Conservation (phyloP, 2,888 invertebrate genomes). For the Tillus elongatus region DNA sequence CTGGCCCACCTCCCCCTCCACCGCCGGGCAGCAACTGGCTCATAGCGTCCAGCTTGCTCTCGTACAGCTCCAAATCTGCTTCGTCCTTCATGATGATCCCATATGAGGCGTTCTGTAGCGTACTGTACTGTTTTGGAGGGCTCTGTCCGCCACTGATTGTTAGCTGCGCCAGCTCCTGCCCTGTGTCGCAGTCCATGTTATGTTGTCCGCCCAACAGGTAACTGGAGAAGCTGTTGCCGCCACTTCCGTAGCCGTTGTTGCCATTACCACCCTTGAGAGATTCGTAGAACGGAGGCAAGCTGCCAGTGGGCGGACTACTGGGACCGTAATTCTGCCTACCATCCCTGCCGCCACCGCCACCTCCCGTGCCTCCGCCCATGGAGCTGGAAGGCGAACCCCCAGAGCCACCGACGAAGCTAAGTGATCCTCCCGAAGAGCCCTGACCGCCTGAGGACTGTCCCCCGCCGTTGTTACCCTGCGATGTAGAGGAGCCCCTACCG, state of each 20-base stretch:
- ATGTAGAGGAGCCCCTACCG: conserved; percentile 54
- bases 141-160: conserved; percentile 45
- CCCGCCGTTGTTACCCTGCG: conserved; percentile 41
- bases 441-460: conserved; percentile 32
- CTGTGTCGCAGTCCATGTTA: conserved; percentile 69
- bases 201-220: conserved; percentile 62
- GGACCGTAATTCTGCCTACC: conserved; percentile 81
- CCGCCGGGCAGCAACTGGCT: conserved; percentile 51
- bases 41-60: conserved; percentile 61
- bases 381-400: conserved; percentile 51
- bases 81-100: conserved; percentile 73
- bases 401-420: conserved; percentile 33
- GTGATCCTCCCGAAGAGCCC: conserved; percentile 27
- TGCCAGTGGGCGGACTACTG: conserved; percentile 79
- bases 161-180: conserved; percentile 48
- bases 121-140: conserved; percentile 56
- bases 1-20: conserved; percentile 45
- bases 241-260: conserved; percentile 56
- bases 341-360: conserved; percentile 60
- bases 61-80: conserved; percentile 62
- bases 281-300: conserved; percentile 82
- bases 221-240: conserved; percentile 52
- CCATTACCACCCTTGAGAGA: conserved; percentile 71
- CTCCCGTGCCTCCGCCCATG: conserved; percentile 60
- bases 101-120: conserved; percentile 73